Percentiles rank a stretch among this genome's conserved stretches.
Conservation (phyloP, 2,888 invertebrate species). For the Epiperipatus broadwayi region DNA sequence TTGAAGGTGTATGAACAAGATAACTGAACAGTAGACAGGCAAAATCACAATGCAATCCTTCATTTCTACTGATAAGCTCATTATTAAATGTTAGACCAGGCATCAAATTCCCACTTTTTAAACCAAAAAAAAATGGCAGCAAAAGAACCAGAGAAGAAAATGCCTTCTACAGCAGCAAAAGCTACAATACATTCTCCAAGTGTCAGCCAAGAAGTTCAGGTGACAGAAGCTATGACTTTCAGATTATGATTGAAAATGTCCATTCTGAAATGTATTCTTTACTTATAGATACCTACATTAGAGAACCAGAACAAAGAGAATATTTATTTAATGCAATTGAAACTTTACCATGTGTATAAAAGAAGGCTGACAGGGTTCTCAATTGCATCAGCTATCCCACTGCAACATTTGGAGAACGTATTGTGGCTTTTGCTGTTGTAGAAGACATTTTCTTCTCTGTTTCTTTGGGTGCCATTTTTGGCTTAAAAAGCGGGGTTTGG, state of each 20-base stretch:
- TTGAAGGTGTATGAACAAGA: slow-evolving; percentile 64
- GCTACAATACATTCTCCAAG: slow-evolving; percentile 84
- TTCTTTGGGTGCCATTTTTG: slow-evolving; percentile 17
- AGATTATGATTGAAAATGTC: slow-evolving; percentile 36
- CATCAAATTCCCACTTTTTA: slow-evolving; percentile 95
- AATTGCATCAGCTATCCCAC: slow-evolving; percentile 14
- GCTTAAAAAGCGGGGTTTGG: slow-evolving; percentile 16
- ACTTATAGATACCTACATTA: slow-evolving; percentile 36
- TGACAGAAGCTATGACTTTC: slow-evolving; percentile 38
- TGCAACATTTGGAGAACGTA: slow-evolving; percentile 13
- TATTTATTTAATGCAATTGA: slow-evolving; percentile 15
- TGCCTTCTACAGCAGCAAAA: slow-evolving; percentile 97
- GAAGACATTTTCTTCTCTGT: slow-evolving; percentile 18
- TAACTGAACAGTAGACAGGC: slow-evolving; percentile 94
- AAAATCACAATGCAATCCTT: slow-evolving; percentile 95
- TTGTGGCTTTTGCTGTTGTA: slow-evolving; percentile 17
- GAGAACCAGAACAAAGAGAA: slow-evolving; percentile 26
- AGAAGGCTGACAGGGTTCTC: slow-evolving; percentile 17
- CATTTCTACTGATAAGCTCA: slow-evolving; percentile 91
- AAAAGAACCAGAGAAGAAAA: slow-evolving; percentile 97
- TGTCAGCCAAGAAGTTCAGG: slow-evolving; percentile 33
- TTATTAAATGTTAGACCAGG: slow-evolving; percentile 97
- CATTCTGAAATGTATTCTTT: slow-evolving; percentile 38
- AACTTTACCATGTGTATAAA: slow-evolving; percentile 13
- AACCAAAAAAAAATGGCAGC: slow-evolving; percentile 87